Percentiles rank a stretch among this genome's conserved stretches.
Evolutionary conservation across 2,797 vertebrate genomes (phyloP).

Genomic region (Sandelia bainsii): DNA sequence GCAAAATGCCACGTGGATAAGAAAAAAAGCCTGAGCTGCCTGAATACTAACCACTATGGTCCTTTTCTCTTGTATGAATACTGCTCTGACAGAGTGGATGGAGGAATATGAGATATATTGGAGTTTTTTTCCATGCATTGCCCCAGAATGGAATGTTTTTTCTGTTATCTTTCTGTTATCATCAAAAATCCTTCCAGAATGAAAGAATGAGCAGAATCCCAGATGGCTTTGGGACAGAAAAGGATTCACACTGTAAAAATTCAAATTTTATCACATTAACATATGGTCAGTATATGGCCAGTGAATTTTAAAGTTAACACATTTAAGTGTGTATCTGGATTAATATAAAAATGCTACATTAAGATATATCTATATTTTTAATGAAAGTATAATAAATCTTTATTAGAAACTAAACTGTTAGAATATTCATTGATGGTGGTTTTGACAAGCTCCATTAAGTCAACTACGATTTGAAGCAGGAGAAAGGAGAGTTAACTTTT

Average conservation of each 20-base stretch:
- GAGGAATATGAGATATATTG: slow-evolving; percentile 17
- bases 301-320: no score
- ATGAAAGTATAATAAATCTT: no score
- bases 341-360: no score
- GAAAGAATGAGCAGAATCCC: slow-evolving; percentile 7
- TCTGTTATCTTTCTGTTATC: neutral
- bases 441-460: no score
- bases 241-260: neutral
- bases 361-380: no score
- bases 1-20: neutral
- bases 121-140: slow-evolving; percentile 22
- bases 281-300: no score
- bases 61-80: neutral
- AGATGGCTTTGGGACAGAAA: slow-evolving; percentile 4
- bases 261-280: neutral
- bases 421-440: no score
- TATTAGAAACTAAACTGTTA: no score
- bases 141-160: neutral
- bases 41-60: neutral
- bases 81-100: slow-evolving; percentile 1
- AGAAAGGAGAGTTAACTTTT: no score
- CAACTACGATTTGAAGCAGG: no score
- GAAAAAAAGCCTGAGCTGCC: neutral
- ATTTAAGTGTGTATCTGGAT: no score
- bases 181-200: slow-evolving; percentile 17